Evolutionary conservation across 2,888 invertebrate species (phyloP), one percentile per base, ranked within the genome.

Genomic region (Dicyrtoma fusca): DNA sequence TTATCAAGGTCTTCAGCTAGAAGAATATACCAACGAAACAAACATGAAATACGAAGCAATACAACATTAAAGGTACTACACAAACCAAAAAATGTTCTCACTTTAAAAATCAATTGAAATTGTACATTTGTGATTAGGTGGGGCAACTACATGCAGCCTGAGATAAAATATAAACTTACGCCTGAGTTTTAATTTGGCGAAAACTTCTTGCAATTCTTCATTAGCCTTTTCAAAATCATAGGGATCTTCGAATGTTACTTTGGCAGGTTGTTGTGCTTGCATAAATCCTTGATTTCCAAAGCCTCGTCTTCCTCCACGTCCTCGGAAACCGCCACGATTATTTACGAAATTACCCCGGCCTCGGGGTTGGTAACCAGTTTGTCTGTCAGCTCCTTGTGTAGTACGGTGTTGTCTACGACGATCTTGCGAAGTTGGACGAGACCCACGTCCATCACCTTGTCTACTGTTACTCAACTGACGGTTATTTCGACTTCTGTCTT

Each of bases 151-250:
- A 34, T 6, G 49, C 49, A 17, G 49, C 19, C 3, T 13, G 19
- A 6, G 19, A 3, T 49, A 49, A 14, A 49, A 17, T n/a, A 26
- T 59, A 59, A 47, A 47, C 44, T 49, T 64, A 49, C 26, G 49
- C 25, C 49, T 44, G 63, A 64, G 11, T 86, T 93, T 93, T 62
- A 91, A 87, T 86, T 95, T 95, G 72, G 92, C 89, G 75, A 97
- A 86, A 83, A 96, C 92, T 82, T 84, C 86, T 82, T 88, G 90
- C 73, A 97, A 86, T 84, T 97, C 95, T 82, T 97, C 94, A 84
- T 99, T 98, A 73, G 97, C 97, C 84, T 95, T 94, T 85, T 99
- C 98, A 84, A 99, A 99, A 85, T 99, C 99, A 83, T 95, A 99
- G 83, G 99, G 98, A 81, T 91, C 92, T 79, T 96, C 96, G 84